Percentiles rank a stretch among this genome's conserved stretches.
Conservation (phyloP, 2,797 vertebrate genomes). For the Diplodus sargus region DNA sequence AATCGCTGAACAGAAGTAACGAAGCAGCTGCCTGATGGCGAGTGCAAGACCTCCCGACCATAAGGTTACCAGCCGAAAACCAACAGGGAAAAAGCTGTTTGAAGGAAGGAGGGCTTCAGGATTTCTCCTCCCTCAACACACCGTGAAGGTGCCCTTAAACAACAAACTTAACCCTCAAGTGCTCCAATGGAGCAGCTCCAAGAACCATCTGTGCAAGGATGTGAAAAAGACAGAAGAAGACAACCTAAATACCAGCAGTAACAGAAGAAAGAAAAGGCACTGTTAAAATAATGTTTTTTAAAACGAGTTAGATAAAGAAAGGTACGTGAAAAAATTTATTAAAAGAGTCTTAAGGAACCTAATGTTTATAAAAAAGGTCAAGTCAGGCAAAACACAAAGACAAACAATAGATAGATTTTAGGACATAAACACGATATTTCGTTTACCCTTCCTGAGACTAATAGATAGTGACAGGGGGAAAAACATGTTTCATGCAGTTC, state of each 20-base stretch:
- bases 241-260: not conserved
- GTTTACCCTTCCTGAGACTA: too few species aligned
- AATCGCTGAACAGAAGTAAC: conserved; percentile 34
- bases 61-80: conserved; percentile 38
- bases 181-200: conserved; percentile 26
- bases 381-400: too few species aligned
- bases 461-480: too few species aligned
- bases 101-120: conserved; percentile 2
- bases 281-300: not conserved
- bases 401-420: too few species aligned
- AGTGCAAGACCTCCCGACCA: conserved; percentile 20
- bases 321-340: too few species aligned
- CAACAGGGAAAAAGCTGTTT: conserved; percentile 29
- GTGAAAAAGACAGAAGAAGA: not conserved
- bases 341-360: too few species aligned
- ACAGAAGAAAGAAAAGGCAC: not conserved
- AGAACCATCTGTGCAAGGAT: conserved; percentile 21
- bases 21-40: conserved; percentile 39
- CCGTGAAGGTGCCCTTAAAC: conserved; percentile 45
- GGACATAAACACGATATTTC: too few species aligned
- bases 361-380: too few species aligned
- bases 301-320: not conserved
- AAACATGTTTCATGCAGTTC: too few species aligned
- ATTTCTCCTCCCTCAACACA: conserved; percentile 4
- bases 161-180: conserved; percentile 27